Evolutionary conservation across 2,888 invertebrate species (phyloP).

Genomic region (Cryptus armator): DNA sequence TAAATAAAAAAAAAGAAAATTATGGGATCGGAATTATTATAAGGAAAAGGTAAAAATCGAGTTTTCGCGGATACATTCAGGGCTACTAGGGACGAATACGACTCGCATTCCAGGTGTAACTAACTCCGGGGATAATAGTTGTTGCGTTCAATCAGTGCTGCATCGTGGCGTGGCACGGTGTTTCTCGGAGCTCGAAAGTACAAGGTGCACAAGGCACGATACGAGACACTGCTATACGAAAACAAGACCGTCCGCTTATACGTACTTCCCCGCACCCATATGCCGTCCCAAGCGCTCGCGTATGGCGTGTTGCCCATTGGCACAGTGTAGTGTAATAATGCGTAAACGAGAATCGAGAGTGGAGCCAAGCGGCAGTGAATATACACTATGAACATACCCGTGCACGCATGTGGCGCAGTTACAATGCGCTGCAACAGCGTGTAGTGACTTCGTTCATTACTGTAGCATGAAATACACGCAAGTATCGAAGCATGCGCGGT

Average conservation of each 20-base stretch:
- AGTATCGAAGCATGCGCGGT: background rate
- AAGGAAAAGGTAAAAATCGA: conserved; percentile 26
- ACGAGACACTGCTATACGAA: conserved; percentile 20
- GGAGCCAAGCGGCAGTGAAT: conserved; percentile 31
- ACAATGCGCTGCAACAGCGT: conserved; percentile 58
- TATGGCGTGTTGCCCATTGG: conserved; percentile 59
- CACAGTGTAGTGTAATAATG: conserved; percentile 63
- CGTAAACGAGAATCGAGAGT: conserved; percentile 61
- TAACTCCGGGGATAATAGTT: conserved; percentile 61
- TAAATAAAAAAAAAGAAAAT: background rate
- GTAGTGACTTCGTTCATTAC: conserved; percentile 38
- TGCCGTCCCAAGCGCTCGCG: conserved; percentile 33
- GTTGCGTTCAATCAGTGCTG: conserved; percentile 61
- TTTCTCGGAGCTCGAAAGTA: conserved; percentile 59
- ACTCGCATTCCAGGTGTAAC: conserved; percentile 64
- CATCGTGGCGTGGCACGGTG: conserved; percentile 57
- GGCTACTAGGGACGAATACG: conserved; percentile 1
- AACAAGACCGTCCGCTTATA: conserved; percentile 30
- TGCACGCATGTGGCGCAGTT: conserved; percentile 53
- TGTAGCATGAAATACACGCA: conserved; percentile 1
- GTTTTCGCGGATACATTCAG: conserved; percentile 6
- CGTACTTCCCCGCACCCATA: background rate
- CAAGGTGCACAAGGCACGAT: conserved; percentile 57
- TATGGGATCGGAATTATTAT: background rate
- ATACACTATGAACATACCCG: conserved; percentile 36